These are phyloP conservation scores for Oeneis ivallda DNA, from an alignment of 2,888 invertebrate genomes.

Conservation along the genomic window DNA sequence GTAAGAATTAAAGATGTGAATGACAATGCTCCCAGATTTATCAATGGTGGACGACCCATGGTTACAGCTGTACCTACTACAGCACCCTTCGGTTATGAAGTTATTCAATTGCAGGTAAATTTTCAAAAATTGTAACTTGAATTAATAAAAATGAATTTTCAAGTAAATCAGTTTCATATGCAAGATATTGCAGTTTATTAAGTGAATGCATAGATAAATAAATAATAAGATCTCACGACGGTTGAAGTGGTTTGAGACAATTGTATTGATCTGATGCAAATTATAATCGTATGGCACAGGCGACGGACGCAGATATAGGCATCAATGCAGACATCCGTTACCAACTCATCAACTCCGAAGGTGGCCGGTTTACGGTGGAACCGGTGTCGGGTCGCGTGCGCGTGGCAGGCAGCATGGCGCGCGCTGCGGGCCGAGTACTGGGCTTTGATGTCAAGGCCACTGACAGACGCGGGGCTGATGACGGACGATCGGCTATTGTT, in stretches of 20 bases:
- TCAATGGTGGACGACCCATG: slow-evolving; percentile 87
- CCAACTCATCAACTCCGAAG: slow-evolving; percentile 89
- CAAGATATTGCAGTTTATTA: no score
- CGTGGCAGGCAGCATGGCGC: slow-evolving; percentile 85
- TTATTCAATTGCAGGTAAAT: slow-evolving; percentile 86
- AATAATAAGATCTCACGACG: no score
- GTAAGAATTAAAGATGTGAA: slow-evolving; percentile 90
- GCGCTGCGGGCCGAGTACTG: slow-evolving; percentile 88
- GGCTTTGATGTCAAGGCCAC: slow-evolving; percentile 95
- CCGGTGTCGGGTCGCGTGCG: slow-evolving; percentile 88
- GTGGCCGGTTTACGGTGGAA: slow-evolving; percentile 89
- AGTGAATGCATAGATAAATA: no score
- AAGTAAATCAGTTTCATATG: no score
- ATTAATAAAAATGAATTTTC: no score
- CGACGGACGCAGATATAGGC: slow-evolving; percentile 88
- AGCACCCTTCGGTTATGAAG: slow-evolving; percentile 91
- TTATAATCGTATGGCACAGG: slow-evolving; percentile 64
- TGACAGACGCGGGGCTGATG: slow-evolving; percentile 89
- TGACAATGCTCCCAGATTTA: slow-evolving; percentile 91
- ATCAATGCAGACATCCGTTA: slow-evolving; percentile 90
- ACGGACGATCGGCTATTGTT: slow-evolving; percentile 91
- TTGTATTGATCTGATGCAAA: not conserved
- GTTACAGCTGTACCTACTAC: slow-evolving; percentile 91
- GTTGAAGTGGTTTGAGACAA: not conserved
- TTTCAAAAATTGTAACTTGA: no score